Evolutionary conservation across 2,797 vertebrate species (phyloP), one percentile per base, ranked within the genome.

Genomic region (Ceyx erithaca): DNA sequence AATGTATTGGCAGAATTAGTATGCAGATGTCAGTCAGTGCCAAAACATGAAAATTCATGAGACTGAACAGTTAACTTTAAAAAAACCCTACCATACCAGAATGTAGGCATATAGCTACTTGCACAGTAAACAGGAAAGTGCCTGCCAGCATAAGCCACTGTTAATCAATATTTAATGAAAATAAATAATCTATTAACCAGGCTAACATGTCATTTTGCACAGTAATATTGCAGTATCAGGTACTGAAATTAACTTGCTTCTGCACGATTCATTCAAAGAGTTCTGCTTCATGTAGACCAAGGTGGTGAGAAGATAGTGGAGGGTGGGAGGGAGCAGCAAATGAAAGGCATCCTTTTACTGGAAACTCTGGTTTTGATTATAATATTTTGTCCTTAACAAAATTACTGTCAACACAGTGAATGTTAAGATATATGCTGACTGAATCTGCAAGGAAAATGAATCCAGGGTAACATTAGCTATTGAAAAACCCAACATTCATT

Each of bases 81-180:
- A 78, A 70, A 86, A 26, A 0, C 0, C 26, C 40, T 40, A 12
- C 52, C 66, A 37, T 23, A 40, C 37, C 52, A 63, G 57, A 41
- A 72, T 30, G 64, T 3, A 62, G 23, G 86, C 85, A 30, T n/a
- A 45, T 19, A 93, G 64, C 82, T 89, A 15, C 31, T 58, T 9
- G 57, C 83, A 73, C 81, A 66, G 58, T 30, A 23, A 70, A 66
- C 66, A 84, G 70, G 70, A 62, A 66, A 83, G 33, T 22, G 46
- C 59, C 88, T 86, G 67, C 71, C 80, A 79, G 84, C 78, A 54
- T 49, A 54, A 95, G 52, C 62, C 41, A 30, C 70, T 9, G 54
- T 61, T 85, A 78, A 92, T 92, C 91, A 94, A 92, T 93, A 83
- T 78, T 95, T 91, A 83, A 93, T 93, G 85, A 3, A 41, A 94